Evolutionary conservation across 1,140 invertebrate species (phyloP), one percentile per base, ranked within the genome.

Genomic region (Maniola jurtina): DNA sequence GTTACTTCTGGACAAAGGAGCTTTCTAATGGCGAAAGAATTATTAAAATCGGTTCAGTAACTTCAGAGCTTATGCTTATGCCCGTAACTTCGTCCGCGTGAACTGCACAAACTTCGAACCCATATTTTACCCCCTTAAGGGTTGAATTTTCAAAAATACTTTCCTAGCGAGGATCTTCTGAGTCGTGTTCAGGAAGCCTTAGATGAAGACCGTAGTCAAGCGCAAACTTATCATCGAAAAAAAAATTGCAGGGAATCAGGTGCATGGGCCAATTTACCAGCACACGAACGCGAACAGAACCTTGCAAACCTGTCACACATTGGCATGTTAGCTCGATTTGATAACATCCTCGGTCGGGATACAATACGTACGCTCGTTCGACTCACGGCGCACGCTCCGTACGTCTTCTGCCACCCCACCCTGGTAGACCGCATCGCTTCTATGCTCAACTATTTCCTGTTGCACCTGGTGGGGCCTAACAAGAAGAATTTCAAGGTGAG

Each of bases 401-500:
- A 94, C 3, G 96, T 98, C 25, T 98, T 99, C 90, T 97, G 96
- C 77, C 97, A 99, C 86, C 93, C 94, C 8, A 96, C 96, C 9
- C 95, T 99, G 92, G 97, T 98, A 0, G 97, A 99, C 87, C 93
- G 98, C 33, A 95, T 99, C 58, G 97, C 97, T 6, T 86, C 96
- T 11, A 99, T 99, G 98, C 92, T 99, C 25, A 99, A 99, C 91
- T 98, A 99, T 90, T 98, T 99, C 81, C 89, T 99, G 7, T 86
- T 96, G 15, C 94, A 98, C 88, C 91, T 99, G 55, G 97, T 98
- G 52, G 96, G 97, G 2, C 96, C 96, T 0, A 96, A 96, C 75
- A 95, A 96, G 77, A 96, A 96, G 75, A 96, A 96, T 83, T 95
- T 97, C 38, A 97, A 97, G 93, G 96, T 96, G 77, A 40, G 65